A percentile compares a stretch with the other conserved stretches of the same genome.
phyloP scores from a whole-genome alignment of 2,888 invertebrate genomes.

The Phorcus lineatus region DNA sequence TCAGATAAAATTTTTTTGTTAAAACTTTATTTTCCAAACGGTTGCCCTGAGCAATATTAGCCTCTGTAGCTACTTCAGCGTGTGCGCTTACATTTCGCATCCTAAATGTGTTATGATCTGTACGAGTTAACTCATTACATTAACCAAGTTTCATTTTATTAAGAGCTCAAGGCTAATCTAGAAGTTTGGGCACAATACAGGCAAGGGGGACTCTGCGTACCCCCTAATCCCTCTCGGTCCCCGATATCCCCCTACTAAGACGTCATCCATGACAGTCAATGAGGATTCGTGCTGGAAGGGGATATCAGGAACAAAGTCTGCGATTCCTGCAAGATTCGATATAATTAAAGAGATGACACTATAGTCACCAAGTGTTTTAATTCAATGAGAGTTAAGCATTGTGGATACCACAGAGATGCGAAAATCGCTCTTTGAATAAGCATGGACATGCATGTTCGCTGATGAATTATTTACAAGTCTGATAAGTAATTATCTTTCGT shows the following conservation, averaged over 20 bases:
- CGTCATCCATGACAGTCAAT: not conserved
- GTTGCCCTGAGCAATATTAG: too few relatives aligned
- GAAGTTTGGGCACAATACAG: conserved; percentile 17
- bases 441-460: too few relatives aligned
- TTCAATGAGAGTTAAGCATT: too few relatives aligned
- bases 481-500: too few relatives aligned
- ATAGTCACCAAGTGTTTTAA: conserved; percentile 13
- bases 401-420: too few relatives aligned
- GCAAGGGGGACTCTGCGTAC: not conserved
- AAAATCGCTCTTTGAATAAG: too few relatives aligned
- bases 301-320: not conserved
- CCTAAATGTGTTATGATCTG: not conserved
- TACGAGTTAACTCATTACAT: conserved; percentile 35
- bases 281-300: not conserved
- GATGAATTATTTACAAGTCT: too few relatives aligned
- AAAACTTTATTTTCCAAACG: too few relatives aligned
- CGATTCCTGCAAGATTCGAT: not conserved
- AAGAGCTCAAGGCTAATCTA: conserved; percentile 11
- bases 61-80: not conserved
- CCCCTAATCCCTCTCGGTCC: conserved; percentile 16
- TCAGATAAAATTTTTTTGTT: too few relatives aligned
- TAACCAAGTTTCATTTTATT: conserved; percentile 39
- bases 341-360: not conserved
- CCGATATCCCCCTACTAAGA: not conserved
- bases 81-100: conserved; percentile 20